These are phyloP conservation scores for Panagrolaimus sp. DNA, from an alignment of 1,140 invertebrate species.

Conservation along the genomic window DNA sequence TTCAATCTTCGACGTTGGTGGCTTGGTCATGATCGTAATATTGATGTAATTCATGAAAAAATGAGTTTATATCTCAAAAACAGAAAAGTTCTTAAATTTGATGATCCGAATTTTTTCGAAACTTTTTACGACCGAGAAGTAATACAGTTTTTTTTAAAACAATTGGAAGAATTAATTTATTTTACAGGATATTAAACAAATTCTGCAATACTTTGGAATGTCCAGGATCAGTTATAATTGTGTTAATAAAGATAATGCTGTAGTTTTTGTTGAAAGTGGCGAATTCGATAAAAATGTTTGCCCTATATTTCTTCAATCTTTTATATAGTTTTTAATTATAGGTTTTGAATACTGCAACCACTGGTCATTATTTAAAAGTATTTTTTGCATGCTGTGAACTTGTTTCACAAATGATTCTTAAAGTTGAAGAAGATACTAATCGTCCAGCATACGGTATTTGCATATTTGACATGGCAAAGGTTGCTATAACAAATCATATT, in stretches of 20 bases:
- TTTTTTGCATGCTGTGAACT: constrained; percentile 24
- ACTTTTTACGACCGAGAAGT: constrained; percentile 20
- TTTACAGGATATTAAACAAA: constrained; percentile 17
- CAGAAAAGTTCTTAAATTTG: constrained; percentile 19
- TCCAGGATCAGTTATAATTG: constrained; percentile 10
- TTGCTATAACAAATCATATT: constrained; percentile 17
- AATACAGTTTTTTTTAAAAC: not conserved
- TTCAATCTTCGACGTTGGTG: constrained; percentile 28
- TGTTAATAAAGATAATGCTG: constrained; percentile 16
- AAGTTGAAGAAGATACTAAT: constrained; percentile 16
- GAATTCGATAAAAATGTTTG: constrained; percentile 24
- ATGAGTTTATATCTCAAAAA: constrained; percentile 22
- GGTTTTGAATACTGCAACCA: constrained; percentile 19
- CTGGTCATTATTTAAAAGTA: constrained; percentile 18
- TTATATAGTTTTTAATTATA: constrained; percentile 4
- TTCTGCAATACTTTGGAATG: constrained; percentile 26
- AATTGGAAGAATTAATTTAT: not conserved
- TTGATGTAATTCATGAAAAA: constrained; percentile 17
- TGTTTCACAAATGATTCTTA: constrained; percentile 21
- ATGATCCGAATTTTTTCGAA: constrained; percentile 20
- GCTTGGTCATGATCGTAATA: constrained; percentile 21
- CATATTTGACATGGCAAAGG: constrained; percentile 24
- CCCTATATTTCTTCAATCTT: not conserved
- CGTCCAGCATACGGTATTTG: constrained; percentile 19
- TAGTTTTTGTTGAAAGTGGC: constrained; percentile 24